These are phyloP conservation scores for Schizaphis graminum DNA, from an alignment of 2,888 invertebrate species.

Conservation along the genomic window DNA sequence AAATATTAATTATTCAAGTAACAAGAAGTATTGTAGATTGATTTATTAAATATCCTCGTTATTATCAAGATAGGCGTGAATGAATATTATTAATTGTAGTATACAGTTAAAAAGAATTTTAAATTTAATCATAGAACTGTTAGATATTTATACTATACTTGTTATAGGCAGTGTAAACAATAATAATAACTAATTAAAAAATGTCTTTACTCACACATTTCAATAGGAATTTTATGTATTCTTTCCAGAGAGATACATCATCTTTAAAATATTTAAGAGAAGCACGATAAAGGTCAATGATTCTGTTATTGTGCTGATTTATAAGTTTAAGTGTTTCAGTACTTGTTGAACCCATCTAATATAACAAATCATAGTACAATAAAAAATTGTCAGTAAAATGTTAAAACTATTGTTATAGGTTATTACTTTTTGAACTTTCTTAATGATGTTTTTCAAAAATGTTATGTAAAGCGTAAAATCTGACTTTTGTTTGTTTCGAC, in stretches of 20 bases:
- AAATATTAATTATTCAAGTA: neutral
- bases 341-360: neutral
- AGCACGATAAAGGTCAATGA: neutral
- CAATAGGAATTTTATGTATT: slow-evolving; percentile 47
- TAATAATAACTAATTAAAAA: neutral
- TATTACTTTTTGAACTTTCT: slow-evolving; percentile 31
- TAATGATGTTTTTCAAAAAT: slow-evolving; percentile 40
- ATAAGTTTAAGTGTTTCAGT: slow-evolving; percentile 13
- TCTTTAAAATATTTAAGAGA: slow-evolving; percentile 44
- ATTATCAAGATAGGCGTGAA: neutral
- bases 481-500: slow-evolving; percentile 38
- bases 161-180: neutral
- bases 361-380: neutral
- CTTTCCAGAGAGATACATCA: slow-evolving; percentile 39
- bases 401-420: neutral
- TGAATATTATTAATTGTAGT: neutral
- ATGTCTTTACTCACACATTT: slow-evolving; percentile 26
- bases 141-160: neutral
- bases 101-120: neutral
- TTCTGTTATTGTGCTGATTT: neutral
- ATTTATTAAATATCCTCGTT: neutral
- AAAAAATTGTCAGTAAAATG: neutral
- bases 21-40: neutral
- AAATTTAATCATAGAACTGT: neutral
- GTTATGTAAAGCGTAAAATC: slow-evolving; percentile 49